These are phyloP conservation scores for Rhegmatorhina hoffmannsi DNA, from an alignment of 2,113 vertebrate genomes.

Conservation along the genomic window DNA sequence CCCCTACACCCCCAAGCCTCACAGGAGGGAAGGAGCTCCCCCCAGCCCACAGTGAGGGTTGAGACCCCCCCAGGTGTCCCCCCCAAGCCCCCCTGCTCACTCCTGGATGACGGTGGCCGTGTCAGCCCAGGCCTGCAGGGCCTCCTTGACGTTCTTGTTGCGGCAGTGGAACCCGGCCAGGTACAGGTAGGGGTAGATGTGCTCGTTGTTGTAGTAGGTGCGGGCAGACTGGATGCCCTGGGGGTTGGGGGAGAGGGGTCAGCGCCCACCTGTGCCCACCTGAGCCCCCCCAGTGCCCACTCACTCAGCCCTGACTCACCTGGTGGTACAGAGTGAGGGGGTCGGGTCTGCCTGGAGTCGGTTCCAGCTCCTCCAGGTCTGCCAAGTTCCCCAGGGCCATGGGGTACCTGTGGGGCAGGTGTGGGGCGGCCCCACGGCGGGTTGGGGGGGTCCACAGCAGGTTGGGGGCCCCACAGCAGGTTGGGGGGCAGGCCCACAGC, in stretches of 20 bases:
- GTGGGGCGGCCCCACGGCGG: neutral
- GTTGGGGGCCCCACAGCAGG: neutral
- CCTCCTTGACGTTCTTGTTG: neutral
- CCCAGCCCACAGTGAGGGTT: neutral
- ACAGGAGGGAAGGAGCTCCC: neutral
- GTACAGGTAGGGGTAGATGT: slow-evolving; percentile 8
- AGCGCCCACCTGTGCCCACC: neutral
- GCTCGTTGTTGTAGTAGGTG: neutral
- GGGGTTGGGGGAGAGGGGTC: no score
- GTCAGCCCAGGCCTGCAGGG: neutral
- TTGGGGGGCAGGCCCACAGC: neutral
- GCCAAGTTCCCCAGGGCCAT: neutral
- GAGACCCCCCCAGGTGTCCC: neutral
- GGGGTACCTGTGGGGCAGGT: neutral
- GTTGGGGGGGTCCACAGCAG: neutral
- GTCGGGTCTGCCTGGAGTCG: neutral
- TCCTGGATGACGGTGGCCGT: neutral
- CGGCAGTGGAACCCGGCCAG: neutral
- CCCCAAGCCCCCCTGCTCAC: neutral
- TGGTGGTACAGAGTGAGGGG: neutral
- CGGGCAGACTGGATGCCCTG: neutral
- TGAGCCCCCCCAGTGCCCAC: neutral
- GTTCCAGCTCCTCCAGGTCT: neutral
- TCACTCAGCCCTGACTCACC: no score
- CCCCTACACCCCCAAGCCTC: neutral